phyloP scores from a whole-genome alignment of 1,140 invertebrate species.

The Bicyclus anynana region DNA sequence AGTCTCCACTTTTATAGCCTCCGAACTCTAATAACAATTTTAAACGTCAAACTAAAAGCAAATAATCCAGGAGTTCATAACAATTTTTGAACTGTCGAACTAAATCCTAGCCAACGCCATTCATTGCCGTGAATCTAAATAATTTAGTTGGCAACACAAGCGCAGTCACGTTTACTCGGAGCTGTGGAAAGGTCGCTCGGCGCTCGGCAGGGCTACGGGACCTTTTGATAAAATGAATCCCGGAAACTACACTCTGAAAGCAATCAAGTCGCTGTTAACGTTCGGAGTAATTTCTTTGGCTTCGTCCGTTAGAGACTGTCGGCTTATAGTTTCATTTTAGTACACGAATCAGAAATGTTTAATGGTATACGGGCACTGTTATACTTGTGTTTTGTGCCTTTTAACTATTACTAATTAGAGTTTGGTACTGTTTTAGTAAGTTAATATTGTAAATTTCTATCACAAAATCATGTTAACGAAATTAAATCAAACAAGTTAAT shows the following conservation, averaged over 20 bases:
- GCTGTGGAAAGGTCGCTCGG: constrained; percentile 44
- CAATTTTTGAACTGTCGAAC: constrained; percentile 20
- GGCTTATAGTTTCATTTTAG: constrained; percentile 28
- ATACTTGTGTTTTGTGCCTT: not conserved
- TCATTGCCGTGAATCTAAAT: constrained; percentile 45
- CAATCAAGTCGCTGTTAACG: constrained; percentile 60
- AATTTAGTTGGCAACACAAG: constrained; percentile 39
- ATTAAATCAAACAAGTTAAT: no score
- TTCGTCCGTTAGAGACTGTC: constrained; percentile 33
- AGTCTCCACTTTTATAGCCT: no score
- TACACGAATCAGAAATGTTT: not conserved
- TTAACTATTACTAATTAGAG: no score
- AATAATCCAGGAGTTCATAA: no score
- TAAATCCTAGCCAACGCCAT: constrained; percentile 31
- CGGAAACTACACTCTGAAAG: constrained; percentile 55
- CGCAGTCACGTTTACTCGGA: constrained; percentile 47
- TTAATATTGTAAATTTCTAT: no score
- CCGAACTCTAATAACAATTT: no score
- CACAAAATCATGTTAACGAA: no score
- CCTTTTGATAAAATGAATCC: constrained; percentile 49
- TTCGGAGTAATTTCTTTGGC: constrained; percentile 61
- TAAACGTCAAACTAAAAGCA: not conserved
- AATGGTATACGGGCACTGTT: not conserved
- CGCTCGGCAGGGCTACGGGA: constrained; percentile 35
- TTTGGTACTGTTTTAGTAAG: no score